phyloP scores from a whole-genome alignment of 1,140 invertebrate species.

The Octopus sinensis region DNA sequence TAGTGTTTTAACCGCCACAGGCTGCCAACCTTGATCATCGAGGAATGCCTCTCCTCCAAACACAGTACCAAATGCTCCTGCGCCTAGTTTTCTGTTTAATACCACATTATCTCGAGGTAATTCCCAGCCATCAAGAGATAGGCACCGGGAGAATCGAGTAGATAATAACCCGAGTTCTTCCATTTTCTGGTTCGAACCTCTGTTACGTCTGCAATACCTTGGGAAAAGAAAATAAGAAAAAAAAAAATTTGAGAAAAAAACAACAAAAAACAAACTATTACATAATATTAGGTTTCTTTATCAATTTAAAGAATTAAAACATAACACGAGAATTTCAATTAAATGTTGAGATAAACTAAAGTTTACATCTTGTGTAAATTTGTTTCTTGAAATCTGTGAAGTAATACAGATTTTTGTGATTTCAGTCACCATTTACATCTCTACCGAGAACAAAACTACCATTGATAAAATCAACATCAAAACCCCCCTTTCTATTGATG shows the following conservation, averaged over 20 bases:
- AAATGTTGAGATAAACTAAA: too few relatives aligned
- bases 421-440: too few relatives aligned
- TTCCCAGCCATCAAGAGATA: slow-evolving; percentile 79
- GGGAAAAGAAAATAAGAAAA: slow-evolving; percentile 18
- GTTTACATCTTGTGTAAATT: too few relatives aligned
- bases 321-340: too few relatives aligned
- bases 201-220: slow-evolving; percentile 72
- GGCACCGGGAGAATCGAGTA: slow-evolving; percentile 55
- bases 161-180: slow-evolving; percentile 68
- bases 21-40: slow-evolving; percentile 69
- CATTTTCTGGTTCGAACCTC: slow-evolving; percentile 70
- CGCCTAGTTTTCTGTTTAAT: slow-evolving; percentile 83
- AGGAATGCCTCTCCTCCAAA: slow-evolving; percentile 80
- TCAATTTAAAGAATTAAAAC: too few relatives aligned
- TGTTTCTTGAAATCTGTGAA: too few relatives aligned
- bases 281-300: too few relatives aligned
- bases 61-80: slow-evolving; percentile 83
- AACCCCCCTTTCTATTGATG: too few relatives aligned
- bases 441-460: too few relatives aligned
- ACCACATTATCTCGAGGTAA: slow-evolving; percentile 77
- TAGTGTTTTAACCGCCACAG: slow-evolving; percentile 87
- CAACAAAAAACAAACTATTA: too few relatives aligned
- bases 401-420: too few relatives aligned
- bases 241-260: neutral
- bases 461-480: too few relatives aligned